Percentiles rank a stretch among this genome's conserved stretches.
These are phyloP conservation scores for Elephantulus edwardii DNA, from an alignment of 2,113 vertebrate genomes.

Conservation along the genomic window DNA sequence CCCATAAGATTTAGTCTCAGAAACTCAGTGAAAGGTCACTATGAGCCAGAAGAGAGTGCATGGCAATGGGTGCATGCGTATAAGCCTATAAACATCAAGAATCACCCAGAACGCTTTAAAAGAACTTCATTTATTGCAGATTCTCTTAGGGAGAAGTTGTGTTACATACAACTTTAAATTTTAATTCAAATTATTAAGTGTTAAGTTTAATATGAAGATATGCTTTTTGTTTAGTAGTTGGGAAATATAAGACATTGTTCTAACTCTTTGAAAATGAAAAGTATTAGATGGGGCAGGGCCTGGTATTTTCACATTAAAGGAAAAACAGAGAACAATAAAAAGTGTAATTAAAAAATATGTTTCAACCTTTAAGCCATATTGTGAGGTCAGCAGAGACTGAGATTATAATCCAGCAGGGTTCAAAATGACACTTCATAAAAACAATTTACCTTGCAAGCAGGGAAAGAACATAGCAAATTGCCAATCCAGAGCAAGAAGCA, in stretches of 20 bases:
- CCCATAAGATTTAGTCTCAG: no score
- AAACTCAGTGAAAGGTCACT: no score
- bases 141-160: not conserved
- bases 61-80: not conserved
- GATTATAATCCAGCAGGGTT: not conserved
- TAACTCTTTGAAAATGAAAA: slow-evolving; percentile 13
- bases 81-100: not conserved
- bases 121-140: not conserved
- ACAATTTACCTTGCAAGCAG: not conserved
- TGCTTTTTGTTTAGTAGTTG: not conserved
- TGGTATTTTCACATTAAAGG: not conserved
- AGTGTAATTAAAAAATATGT: slow-evolving; percentile 5
- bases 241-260: not conserved
- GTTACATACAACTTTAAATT: not conserved
- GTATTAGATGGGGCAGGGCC: not conserved
- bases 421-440: not conserved
- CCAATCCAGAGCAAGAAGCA: not conserved
- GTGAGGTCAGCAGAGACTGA: not conserved
- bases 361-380: not conserved
- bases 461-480: not conserved
- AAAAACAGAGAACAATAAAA: not conserved
- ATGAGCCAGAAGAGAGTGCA: not conserved
- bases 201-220: not conserved
- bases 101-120: not conserved
- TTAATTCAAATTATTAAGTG: slow-evolving; percentile 28